phyloP scores from a whole-genome alignment of 2,888 invertebrate species.

The Craniophora ligustri region DNA sequence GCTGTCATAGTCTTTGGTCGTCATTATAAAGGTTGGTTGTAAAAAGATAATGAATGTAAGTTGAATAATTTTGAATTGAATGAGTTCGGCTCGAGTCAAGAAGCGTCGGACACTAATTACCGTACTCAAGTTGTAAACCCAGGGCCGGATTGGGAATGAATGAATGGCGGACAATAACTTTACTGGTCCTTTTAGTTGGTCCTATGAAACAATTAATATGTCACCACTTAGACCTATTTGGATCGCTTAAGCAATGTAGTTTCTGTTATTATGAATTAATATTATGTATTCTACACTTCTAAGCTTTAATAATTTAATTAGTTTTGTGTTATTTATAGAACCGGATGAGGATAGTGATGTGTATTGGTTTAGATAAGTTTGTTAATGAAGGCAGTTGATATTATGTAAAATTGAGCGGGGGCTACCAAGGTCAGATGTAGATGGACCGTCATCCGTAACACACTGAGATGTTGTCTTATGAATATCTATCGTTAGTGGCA shows the following conservation, averaged over 20 bases:
- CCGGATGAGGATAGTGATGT: too few species aligned
- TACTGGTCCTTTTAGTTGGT: slow-evolving; percentile 11
- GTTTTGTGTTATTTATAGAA: too few species aligned
- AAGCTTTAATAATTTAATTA: too few species aligned
- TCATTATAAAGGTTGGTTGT: slow-evolving; percentile 51
- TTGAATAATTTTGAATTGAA: slow-evolving; percentile 65
- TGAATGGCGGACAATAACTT: slow-evolving; percentile 44
- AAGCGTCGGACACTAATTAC: slow-evolving; percentile 59
- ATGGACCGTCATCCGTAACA: too few species aligned
- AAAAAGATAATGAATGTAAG: slow-evolving; percentile 65
- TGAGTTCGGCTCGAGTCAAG: slow-evolving; percentile 43
- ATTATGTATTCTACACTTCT: too few species aligned
- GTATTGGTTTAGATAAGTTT: too few species aligned
- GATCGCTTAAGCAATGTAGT: slow-evolving; percentile 20
- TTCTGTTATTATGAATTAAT: slow-evolving; percentile 15
- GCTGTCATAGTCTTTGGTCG: slow-evolving; percentile 46
- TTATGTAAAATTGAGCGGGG: too few species aligned
- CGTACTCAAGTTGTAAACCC: slow-evolving; percentile 37
- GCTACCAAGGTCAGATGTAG: too few species aligned
- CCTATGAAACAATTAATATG: slow-evolving; percentile 43
- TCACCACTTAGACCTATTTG: slow-evolving; percentile 34
- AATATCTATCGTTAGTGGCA: too few species aligned
- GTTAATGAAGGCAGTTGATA: too few species aligned
- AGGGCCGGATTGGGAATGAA: slow-evolving; percentile 43
- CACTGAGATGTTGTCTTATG: too few species aligned